These are phyloP conservation scores for Drosophila varians DNA, from an alignment of 1,140 invertebrate genomes.

Conservation along the genomic window DNA sequence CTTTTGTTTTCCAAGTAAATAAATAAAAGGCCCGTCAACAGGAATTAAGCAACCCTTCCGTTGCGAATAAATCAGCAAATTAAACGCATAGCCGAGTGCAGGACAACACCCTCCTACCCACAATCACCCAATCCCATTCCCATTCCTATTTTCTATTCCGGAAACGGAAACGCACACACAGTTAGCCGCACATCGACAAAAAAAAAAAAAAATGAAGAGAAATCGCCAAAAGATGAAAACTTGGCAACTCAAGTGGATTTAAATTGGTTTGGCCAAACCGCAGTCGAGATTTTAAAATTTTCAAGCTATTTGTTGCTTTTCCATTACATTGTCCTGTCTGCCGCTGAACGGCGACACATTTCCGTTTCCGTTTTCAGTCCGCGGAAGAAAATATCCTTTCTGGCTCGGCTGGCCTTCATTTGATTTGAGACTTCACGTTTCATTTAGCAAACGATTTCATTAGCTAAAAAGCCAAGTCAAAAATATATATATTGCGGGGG, in stretches of 20 bases:
- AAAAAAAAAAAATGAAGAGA: constrained; percentile 2
- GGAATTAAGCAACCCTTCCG: constrained; percentile 82
- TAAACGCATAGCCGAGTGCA: constrained; percentile 55
- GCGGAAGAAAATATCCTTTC: constrained; percentile 20
- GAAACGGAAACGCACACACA: constrained; percentile 77
- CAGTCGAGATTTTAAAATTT: constrained; percentile 62
- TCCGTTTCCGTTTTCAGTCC: constrained; percentile 64
- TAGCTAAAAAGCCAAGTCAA: constrained; percentile 71
- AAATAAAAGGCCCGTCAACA: constrained; percentile 62
- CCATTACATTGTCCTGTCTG: constrained; percentile 21
- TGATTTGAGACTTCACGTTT: constrained; percentile 76
- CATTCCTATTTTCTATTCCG: not conserved
- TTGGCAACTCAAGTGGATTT: constrained; percentile 66
- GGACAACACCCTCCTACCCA: constrained; percentile 29
- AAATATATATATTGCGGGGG: constrained; percentile 3
- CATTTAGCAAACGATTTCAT: constrained; percentile 83
- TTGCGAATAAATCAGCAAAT: constrained; percentile 78
- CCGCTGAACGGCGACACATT: constrained; percentile 76
- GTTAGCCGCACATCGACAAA: constrained; percentile 63
- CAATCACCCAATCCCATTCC: not conserved
- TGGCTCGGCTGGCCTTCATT: constrained; percentile 26
- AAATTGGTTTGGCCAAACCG: constrained; percentile 63
- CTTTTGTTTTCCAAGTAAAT: constrained; percentile 48
- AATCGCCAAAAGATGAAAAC: constrained; percentile 25
- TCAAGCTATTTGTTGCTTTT: constrained; percentile 32